Evolutionary conservation across 2,888 invertebrate species (phyloP), one percentile per base, ranked within the genome.

Genomic region (Tyria jacobaeae): DNA sequence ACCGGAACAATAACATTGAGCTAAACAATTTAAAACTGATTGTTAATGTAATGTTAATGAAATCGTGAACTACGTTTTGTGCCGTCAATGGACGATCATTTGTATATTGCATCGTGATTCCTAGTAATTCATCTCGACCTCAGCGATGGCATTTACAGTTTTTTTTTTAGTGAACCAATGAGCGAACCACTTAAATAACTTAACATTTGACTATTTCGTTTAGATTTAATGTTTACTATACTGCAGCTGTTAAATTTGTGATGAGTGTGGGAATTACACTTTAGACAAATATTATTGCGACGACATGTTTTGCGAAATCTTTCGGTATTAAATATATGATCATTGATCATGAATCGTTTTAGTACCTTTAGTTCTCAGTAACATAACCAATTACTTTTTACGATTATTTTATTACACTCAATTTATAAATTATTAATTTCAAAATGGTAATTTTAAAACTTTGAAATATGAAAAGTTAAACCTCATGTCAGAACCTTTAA

Each of bases 91-190:
- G 49, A 24, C 21, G 52, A 44, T 35, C 71, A 64, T 66, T 56
- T 63, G 54, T 51, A 39, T 12, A 56, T 25, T 25, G 63, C 64
- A 66, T 56, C 64, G 52, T 51, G 50, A 50, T 55, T 61, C 56
- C 53, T 62, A 58, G 64, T 74, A 74, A 72, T 58, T 67, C 76
- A 67, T 63, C 64, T 49, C 56, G 61, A 68, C 62, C 66, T 68
- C 66, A 64, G 50, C 41, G 55, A 66, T 71, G 66, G 60, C 75
- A 78, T 75, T 73, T 75, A 70, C 35, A 17, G 48, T 70, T 73
- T 78, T 75, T 78, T n/a, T 78, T 66, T 25, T 56, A 31, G 53
- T 17, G 61, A 56, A 52, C 39, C 51, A 51, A 52, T 65, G 60
- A 62, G 62, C 59, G 66, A 64, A 64, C 61, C 55, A 64, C 58